Conservation (phyloP, 1,140 invertebrate genomes). For the roundworm (Caenorhabditis elegans) region WBcel235 BX284606.5:16603501-16604000, state of each 20-base stretch:
- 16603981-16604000: too few species aligned
- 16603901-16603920: too few species aligned
- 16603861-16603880: not conserved
- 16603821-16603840: not conserved
- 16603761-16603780: not conserved
- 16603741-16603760: not conserved
- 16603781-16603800: not conserved
- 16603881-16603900: too few species aligned
- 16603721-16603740: not conserved
- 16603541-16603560: not conserved
- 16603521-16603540: not conserved
- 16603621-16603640: not conserved
- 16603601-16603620: not conserved
- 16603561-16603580: constrained; percentile 10
- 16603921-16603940: too few species aligned
- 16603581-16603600: not conserved
- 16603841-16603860: not conserved
- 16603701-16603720: not conserved
- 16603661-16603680: not conserved
- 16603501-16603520: not conserved
- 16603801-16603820: not conserved
- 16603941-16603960: too few species aligned
- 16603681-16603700: not conserved
- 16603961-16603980: too few species aligned
- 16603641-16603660: not conserved